Conservation (phyloP, 2,113 vertebrate genomes). For the Rhea americana region DNA sequence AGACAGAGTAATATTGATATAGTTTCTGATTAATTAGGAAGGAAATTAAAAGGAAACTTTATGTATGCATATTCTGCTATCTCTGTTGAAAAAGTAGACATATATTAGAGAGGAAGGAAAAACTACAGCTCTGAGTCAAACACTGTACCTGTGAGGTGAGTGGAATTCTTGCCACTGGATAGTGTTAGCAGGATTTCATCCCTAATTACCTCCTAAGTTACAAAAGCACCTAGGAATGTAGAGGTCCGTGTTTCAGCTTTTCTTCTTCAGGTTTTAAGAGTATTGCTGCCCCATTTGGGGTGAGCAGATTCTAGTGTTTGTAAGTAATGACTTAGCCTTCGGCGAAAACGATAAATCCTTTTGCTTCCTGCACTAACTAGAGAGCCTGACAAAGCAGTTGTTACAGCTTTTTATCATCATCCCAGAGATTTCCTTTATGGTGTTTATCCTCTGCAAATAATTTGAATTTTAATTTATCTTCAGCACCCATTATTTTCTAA, state of each 20-base stretch:
- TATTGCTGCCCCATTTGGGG: neutral
- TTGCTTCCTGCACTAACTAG: neutral
- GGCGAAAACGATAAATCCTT: neutral
- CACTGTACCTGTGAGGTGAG: rapidly evolving
- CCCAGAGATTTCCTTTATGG: neutral
- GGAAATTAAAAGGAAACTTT: neutral
- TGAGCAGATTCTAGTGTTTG: neutral
- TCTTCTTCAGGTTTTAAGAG: neutral
- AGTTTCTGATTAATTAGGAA: neutral
- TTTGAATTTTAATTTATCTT: neutral
- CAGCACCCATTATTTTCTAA: neutral
- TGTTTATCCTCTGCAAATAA: neutral
- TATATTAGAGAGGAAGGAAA: neutral
- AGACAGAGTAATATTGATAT: neutral
- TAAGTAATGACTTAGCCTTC: neutral
- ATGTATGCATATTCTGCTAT: neutral
- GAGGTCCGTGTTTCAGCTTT: neutral
- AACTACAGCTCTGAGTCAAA: neutral
- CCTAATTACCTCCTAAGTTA: neutral
- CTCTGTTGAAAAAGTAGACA: neutral
- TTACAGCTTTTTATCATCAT: neutral
- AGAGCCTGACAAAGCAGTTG: neutral
- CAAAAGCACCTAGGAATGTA: neutral
- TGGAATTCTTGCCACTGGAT: rapidly evolving
- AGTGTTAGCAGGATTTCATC: neutral